These are phyloP conservation scores for Dicroscelio sp. DNA, from an alignment of 2,888 invertebrate species.

Conservation along the genomic window DNA sequence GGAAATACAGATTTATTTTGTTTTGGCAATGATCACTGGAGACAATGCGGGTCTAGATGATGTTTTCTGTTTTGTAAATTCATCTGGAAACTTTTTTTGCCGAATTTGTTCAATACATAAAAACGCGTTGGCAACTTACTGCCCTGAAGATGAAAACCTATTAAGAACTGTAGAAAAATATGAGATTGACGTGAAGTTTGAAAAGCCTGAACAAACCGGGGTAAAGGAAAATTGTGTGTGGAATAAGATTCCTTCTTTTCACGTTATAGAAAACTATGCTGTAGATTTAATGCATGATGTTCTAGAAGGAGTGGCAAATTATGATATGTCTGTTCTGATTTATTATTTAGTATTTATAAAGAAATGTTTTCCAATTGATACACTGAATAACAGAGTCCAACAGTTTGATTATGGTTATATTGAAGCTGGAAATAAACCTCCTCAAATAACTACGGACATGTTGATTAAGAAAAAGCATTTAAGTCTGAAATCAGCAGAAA, in stretches of 20 bases:
- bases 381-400: conserved; percentile 54
- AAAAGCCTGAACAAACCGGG: neutral
- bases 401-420: conserved; percentile 59
- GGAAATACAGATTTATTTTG: conserved; percentile 29
- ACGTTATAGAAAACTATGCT: conserved; percentile 32
- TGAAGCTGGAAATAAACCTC: conserved; percentile 49
- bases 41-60: conserved; percentile 54
- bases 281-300: conserved; percentile 9
- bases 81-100: conserved; percentile 44
- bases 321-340: neutral
- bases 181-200: neutral
- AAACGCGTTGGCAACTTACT: neutral
- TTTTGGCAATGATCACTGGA: neutral
- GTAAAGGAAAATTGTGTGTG: conserved; percentile 37
- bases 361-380: neutral
- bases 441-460: neutral
- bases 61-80: conserved; percentile 57
- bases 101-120: conserved; percentile 35
- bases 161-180: conserved; percentile 37
- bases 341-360: neutral
- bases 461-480: neutral
- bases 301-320: neutral
- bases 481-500: conserved; percentile 38
- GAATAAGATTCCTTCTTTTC: conserved; percentile 31
- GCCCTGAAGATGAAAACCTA: neutral